These are phyloP conservation scores for Hemiprocne comata DNA, from an alignment of 2,113 vertebrate species.

Conservation along the genomic window DNA sequence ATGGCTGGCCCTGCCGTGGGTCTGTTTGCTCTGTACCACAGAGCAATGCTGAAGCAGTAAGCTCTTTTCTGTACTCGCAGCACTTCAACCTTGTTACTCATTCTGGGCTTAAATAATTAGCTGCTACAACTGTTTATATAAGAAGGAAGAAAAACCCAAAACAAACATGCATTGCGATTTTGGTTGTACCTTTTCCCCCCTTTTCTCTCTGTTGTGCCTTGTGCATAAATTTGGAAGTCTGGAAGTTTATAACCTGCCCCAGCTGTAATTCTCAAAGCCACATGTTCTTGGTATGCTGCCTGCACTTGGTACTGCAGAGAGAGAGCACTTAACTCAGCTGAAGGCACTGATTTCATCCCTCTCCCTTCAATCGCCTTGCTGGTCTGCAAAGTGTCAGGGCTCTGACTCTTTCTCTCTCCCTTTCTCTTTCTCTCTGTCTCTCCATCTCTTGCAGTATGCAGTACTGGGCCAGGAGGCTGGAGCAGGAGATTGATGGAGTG, in stretches of 20 bases:
- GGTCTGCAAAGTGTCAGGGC: constrained; percentile 64
- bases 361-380: background rate
- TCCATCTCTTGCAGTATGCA: constrained; percentile 87
- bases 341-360: background rate
- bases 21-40: background rate
- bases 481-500: constrained; percentile 96
- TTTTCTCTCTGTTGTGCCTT: background rate
- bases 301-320: background rate
- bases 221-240: background rate
- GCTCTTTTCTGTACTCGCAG: background rate
- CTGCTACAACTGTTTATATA: background rate
- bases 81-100: background rate
- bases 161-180: background rate
- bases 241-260: background rate
- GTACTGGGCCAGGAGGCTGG: constrained; percentile 96
- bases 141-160: background rate
- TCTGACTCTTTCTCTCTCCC: constrained; percentile 53
- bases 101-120: background rate
- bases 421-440: constrained; percentile 28
- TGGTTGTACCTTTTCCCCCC: background rate
- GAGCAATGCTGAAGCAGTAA: background rate
- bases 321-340: background rate
- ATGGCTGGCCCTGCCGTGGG: background rate
- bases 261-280: background rate
- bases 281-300: background rate